These are phyloP conservation scores for Prunella strophiata DNA, from an alignment of 2,797 vertebrate species.

Conservation along the genomic window DNA sequence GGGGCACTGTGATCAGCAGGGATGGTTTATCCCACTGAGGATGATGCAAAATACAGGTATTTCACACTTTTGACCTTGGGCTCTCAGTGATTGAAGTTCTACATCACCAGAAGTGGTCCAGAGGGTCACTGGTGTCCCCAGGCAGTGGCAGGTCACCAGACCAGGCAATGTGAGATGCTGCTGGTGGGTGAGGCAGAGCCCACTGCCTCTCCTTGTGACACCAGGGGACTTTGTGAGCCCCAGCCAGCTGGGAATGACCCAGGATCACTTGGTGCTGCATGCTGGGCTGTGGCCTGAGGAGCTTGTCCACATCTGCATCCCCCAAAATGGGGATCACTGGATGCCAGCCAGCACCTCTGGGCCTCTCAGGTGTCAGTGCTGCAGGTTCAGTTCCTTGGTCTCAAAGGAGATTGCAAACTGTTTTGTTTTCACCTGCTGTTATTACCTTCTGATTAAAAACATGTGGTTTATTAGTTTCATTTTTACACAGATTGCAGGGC, in stretches of 20 bases:
- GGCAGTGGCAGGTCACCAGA: neutral
- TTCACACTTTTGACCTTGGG: neutral
- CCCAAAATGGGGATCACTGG: neutral
- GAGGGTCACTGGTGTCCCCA: neutral
- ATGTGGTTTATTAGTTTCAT: constrained; percentile 30
- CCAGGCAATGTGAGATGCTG: neutral
- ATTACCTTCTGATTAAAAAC: neutral
- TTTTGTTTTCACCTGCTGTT: neutral
- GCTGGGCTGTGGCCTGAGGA: neutral
- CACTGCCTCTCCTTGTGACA: neutral
- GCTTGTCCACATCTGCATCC: neutral
- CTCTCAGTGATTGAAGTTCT: neutral
- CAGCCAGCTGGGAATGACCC: neutral
- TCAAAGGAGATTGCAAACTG: neutral
- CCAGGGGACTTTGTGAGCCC: neutral
- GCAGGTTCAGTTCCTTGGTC: neutral
- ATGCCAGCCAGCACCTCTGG: neutral
- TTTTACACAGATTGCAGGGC: constrained; percentile 1
- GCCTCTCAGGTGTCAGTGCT: neutral
- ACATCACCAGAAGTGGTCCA: neutral
- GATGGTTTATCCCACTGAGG: neutral
- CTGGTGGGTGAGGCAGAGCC: rapidly evolving
- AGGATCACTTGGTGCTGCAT: neutral
- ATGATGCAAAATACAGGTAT: neutral
- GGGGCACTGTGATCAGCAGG: neutral